Evolutionary conservation across 1,140 invertebrate genomes (phyloP).

Genomic region (Muscidifurax raptorellus): DNA sequence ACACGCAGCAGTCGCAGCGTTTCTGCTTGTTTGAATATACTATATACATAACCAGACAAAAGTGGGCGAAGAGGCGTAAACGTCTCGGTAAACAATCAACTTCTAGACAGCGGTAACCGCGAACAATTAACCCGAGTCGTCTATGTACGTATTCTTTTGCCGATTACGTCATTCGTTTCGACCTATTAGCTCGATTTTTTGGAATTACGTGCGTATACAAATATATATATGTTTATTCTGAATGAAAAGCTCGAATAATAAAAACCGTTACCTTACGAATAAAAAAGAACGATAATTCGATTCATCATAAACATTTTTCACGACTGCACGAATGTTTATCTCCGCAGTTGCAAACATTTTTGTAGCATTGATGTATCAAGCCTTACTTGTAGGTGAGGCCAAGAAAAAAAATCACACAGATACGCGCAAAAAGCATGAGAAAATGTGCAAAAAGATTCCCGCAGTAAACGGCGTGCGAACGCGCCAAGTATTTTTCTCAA

Average conservation of each 20-base stretch:
- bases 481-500: constrained; percentile 41
- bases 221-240: no score
- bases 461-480: not conserved
- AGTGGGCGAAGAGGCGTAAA: constrained; percentile 53
- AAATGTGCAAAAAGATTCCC: not conserved
- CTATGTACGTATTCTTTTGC: constrained; percentile 14
- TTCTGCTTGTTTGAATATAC: no score
- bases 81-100: constrained; percentile 54
- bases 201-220: not conserved
- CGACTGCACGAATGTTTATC: no score
- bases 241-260: no score
- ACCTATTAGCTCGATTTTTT: not conserved
- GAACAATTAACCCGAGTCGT: constrained; percentile 12
- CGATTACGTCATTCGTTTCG: not conserved
- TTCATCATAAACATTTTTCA: not conserved
- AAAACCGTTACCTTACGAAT: no score
- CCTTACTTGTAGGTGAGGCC: no score
- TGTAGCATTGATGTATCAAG: not conserved
- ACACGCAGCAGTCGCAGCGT: no score
- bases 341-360: not conserved
- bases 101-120: constrained; percentile 3
- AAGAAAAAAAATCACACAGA: not conserved
- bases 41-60: constrained; percentile 24
- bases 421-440: not conserved
- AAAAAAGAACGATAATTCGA: no score